Evolutionary conservation across 2,113 vertebrate genomes (phyloP).

Genomic region (Nesospiza acunhae): DNA sequence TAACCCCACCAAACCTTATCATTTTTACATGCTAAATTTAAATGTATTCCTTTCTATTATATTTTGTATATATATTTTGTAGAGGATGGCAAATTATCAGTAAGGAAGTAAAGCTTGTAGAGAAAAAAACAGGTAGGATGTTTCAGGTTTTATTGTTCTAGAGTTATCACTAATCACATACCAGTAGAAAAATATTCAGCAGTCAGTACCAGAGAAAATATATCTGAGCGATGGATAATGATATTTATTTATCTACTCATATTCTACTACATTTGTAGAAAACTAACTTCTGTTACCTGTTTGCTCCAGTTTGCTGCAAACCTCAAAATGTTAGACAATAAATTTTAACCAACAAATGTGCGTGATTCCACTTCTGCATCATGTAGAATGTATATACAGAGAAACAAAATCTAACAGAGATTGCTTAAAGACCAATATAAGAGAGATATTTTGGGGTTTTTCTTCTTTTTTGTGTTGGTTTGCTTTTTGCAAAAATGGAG

Average conservation of each 20-base stretch:
- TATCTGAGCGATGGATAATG: not conserved
- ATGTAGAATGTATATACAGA: not conserved
- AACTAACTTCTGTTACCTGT: not conserved
- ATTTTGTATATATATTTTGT: not conserved
- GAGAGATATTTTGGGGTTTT: not conserved
- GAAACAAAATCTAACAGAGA: not conserved
- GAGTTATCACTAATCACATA: not conserved
- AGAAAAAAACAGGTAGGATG: not conserved
- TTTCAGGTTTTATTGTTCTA: not conserved
- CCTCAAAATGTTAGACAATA: not conserved
- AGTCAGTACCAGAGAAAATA: not conserved
- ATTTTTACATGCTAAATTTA: not conserved
- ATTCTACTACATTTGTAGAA: not conserved
- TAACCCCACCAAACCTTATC: accelerated
- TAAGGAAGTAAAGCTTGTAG: not conserved
- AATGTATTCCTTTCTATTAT: not conserved
- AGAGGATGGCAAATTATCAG: not conserved
- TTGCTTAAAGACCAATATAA: not conserved
- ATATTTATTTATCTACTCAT: not conserved
- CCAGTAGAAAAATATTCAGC: not conserved
- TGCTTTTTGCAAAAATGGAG: not conserved
- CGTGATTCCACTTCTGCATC: not conserved
- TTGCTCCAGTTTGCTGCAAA: not conserved
- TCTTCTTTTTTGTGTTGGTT: not conserved
- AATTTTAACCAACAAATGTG: not conserved